Conservation (phyloP, 2,113 vertebrate genomes). For the Danio rerio region DNA sequence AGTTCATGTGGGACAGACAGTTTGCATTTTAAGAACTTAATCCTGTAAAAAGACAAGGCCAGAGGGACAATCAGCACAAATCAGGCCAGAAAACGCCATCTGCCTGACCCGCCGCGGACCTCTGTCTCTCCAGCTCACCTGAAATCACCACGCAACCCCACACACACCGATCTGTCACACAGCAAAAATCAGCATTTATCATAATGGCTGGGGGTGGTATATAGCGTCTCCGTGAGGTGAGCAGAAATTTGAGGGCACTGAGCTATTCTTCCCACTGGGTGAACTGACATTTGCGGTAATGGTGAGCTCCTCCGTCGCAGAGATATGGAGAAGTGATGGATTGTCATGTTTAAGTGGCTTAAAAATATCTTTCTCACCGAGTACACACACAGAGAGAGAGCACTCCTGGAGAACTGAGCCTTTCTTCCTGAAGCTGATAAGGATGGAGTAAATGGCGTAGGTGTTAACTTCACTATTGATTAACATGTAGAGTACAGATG, state of each 20-base stretch:
- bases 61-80: conserved; percentile 49
- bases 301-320: conserved; percentile 14
- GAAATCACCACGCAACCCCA: conserved; percentile 32
- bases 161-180: neutral
- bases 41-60: conserved; percentile 29
- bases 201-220: conserved; percentile 22
- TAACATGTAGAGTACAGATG: neutral
- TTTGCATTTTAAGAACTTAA: conserved; percentile 51
- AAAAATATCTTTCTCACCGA: conserved; percentile 28
- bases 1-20: conserved; percentile 40
- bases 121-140: conserved; percentile 30
- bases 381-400: conserved; percentile 6
- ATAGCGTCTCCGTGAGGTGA: conserved; percentile 4
- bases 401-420: conserved; percentile 1
- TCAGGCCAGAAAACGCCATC: conserved; percentile 47
- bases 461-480: conserved; percentile 10
- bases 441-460: neutral
- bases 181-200: conserved; percentile 32
- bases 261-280: conserved; percentile 12
- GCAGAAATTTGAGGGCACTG: conserved; percentile 29
- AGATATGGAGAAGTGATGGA: conserved; percentile 27
- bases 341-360: conserved; percentile 39
- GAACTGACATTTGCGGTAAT: conserved; percentile 38
- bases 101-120: conserved; percentile 38
- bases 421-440: neutral